These are phyloP conservation scores for Trichonephila clavipes DNA, from an alignment of 1,140 invertebrate species.

Conservation along the genomic window DNA sequence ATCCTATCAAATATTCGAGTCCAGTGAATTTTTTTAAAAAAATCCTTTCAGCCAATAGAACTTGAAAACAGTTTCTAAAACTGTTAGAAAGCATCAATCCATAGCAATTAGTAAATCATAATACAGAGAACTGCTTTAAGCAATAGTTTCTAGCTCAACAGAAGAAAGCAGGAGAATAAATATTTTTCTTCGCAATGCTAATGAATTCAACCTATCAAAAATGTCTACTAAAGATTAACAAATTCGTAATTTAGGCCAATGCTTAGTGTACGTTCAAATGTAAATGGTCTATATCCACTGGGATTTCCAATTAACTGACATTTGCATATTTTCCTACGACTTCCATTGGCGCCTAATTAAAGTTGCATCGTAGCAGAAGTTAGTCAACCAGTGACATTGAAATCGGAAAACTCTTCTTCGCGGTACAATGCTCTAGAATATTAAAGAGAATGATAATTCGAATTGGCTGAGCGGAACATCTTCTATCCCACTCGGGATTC, in stretches of 20 bases:
- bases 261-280: neutral
- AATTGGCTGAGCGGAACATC: neutral
- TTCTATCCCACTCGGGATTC: neutral
- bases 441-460: neutral
- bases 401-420: neutral
- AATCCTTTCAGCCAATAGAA: no score
- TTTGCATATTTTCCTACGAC: neutral
- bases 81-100: neutral
- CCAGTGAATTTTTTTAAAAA: no score
- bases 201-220: neutral
- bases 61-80: neutral
- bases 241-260: neutral
- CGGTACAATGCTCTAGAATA: constrained; percentile 36
- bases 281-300: neutral
- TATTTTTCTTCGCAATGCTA: neutral
- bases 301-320: neutral
- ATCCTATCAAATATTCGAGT: no score
- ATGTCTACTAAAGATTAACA: neutral
- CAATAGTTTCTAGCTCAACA: no score
- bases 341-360: constrained; percentile 13
- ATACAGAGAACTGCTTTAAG: no score
- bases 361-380: constrained; percentile 17
- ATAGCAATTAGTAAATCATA: neutral
- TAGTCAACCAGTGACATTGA: neutral
- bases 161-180: neutral